A percentile compares a stretch with the other conserved stretches of the same genome.
Conservation (phyloP, 2,888 invertebrate genomes). For the Drosophila macrothrix region DNA sequence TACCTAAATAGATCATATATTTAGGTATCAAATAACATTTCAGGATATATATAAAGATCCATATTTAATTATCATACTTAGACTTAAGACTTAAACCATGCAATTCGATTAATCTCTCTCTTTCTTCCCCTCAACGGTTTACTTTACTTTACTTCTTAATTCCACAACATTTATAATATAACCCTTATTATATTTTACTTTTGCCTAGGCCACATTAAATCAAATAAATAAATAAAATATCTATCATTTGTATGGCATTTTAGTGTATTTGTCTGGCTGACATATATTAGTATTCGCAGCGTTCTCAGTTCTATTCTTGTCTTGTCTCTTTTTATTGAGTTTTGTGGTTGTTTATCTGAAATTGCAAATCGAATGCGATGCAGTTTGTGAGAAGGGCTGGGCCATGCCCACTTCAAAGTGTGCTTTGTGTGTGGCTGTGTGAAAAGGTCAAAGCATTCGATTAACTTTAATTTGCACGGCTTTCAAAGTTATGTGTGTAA, state of each 20-base stretch:
- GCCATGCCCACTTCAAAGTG: slow-evolving; percentile 46
- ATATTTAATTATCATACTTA: neutral
- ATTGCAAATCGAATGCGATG: slow-evolving; percentile 73
- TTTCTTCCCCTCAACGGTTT: too few relatives aligned
- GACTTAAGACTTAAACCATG: too few relatives aligned
- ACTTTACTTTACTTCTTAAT: too few relatives aligned
- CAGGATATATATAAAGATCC: too few relatives aligned
- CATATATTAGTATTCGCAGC: neutral
- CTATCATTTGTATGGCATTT: neutral
- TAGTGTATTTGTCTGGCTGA: slow-evolving; percentile 14
- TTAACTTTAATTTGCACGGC: slow-evolving; percentile 78
- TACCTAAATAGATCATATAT: too few relatives aligned
- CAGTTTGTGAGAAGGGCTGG: slow-evolving; percentile 65
- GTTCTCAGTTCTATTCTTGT: slow-evolving; percentile 11
- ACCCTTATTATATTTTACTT: too few relatives aligned
- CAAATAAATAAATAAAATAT: neutral
- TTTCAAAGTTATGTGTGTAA: slow-evolving; percentile 15
- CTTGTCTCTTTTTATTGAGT: slow-evolving; percentile 8
- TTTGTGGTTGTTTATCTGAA: slow-evolving; percentile 61
- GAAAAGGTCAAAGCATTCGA: slow-evolving; percentile 81
- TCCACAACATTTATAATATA: rapidly evolving
- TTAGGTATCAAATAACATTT: neutral
- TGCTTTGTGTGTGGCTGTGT: slow-evolving; percentile 62
- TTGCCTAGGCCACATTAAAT: neutral
- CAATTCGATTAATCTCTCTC: too few relatives aligned